Conservation (phyloP, 2,888 invertebrate genomes). For the Calameuta filiformis region DNA sequence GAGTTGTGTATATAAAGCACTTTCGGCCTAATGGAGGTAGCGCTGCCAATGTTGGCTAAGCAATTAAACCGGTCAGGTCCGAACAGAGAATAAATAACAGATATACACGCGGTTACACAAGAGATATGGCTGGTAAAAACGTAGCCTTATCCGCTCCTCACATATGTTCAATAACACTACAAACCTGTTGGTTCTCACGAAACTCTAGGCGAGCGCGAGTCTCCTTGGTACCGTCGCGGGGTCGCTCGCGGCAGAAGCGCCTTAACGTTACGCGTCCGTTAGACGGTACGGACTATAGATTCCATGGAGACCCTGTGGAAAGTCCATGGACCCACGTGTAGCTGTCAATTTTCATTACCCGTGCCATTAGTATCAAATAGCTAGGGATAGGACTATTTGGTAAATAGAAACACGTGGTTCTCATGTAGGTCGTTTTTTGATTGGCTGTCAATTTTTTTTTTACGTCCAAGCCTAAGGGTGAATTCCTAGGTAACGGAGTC, state of each 20-base stretch:
- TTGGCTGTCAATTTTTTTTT: neutral
- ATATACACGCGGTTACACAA: constrained; percentile 42
- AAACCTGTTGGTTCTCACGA: constrained; percentile 2
- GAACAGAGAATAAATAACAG: constrained; percentile 51
- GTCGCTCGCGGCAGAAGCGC: neutral
- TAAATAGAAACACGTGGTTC: neutral
- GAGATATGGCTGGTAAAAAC: constrained; percentile 25
- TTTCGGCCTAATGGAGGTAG: constrained; percentile 46
- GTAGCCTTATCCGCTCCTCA: constrained; percentile 21
- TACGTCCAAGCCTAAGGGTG: neutral
- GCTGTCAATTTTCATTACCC: neutral
- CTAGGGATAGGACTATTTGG: neutral
- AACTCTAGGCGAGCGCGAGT: neutral
- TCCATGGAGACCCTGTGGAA: neutral
- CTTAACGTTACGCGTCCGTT: neutral
- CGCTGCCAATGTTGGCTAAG: constrained; percentile 50
- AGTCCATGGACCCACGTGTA: neutral
- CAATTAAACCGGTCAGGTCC: constrained; percentile 46
- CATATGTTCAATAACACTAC: constrained; percentile 25
- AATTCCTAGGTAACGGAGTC: neutral
- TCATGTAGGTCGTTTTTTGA: neutral
- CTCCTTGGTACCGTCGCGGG: neutral
- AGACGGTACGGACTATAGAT: neutral
- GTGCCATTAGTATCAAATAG: neutral
- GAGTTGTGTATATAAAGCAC: constrained; percentile 25